These are phyloP conservation scores for Capitella teleta DNA, from an alignment of 1,140 invertebrate species.

Conservation along the genomic window DNA sequence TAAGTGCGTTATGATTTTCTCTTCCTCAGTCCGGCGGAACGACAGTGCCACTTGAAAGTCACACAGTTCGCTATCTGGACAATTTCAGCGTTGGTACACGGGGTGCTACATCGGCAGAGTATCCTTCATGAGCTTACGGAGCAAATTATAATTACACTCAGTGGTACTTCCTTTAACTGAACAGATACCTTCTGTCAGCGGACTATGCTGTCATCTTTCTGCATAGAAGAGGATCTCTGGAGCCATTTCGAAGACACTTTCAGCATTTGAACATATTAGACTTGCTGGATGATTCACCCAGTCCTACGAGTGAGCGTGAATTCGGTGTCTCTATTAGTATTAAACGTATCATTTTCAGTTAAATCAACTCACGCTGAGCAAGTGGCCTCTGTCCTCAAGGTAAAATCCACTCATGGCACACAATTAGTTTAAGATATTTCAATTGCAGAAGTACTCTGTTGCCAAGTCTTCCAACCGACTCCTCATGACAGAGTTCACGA, in stretches of 20 bases:
- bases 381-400: too few relatives aligned
- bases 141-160: too few relatives aligned
- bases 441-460: too few relatives aligned
- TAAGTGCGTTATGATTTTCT: too few relatives aligned
- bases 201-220: slow-evolving; percentile 54
- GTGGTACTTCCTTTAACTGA: too few relatives aligned
- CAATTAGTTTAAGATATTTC: too few relatives aligned
- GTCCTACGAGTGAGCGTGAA: too few relatives aligned
- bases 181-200: slow-evolving; percentile 67
- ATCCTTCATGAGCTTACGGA: neutral
- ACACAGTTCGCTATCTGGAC: slow-evolving; percentile 93
- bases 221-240: slow-evolving; percentile 61
- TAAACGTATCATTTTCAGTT: too few relatives aligned
- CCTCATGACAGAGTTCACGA: slow-evolving; percentile 38
- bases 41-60: slow-evolving; percentile 88
- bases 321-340: neutral
- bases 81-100: slow-evolving; percentile 95
- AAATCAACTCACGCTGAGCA: too few relatives aligned
- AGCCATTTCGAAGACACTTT: slow-evolving; percentile 82
- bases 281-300: slow-evolving; percentile 28
- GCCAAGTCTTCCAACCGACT: slow-evolving; percentile 18
- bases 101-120: slow-evolving; percentile 87
- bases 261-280: slow-evolving; percentile 66
- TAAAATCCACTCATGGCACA: too few relatives aligned
- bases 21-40: slow-evolving; percentile 71